Conservation (phyloP, 1,140 invertebrate species). For the Whitmania pigra region DNA sequence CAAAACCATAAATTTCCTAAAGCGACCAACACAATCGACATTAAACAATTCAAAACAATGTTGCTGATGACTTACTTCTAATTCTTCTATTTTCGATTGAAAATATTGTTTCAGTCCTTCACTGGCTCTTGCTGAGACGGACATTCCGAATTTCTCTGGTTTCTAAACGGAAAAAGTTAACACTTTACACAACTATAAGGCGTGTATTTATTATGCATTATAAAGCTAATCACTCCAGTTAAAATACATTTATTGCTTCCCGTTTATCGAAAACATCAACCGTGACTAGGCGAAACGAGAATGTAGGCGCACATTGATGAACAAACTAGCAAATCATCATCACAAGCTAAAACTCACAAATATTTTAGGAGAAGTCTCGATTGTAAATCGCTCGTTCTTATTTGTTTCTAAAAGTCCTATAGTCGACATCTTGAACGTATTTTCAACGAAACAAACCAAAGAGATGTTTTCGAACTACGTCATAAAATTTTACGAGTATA, state of each 20-base stretch:
- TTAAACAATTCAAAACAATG: neutral
- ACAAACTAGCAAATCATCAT: neutral
- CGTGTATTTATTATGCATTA: no score
- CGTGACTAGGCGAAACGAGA: neutral
- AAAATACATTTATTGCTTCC: neutral
- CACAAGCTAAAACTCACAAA: constrained; percentile 8
- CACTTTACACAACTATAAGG: no score
- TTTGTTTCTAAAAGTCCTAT: neutral
- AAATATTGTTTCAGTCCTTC: constrained; percentile 86
- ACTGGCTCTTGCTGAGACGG: constrained; percentile 30
- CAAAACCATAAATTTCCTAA: constrained; percentile 13
- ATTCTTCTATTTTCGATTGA: constrained; percentile 89
- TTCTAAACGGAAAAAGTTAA: neutral
- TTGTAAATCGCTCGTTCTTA: constrained; percentile 9
- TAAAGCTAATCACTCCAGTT: no score
- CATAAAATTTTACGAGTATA: no score
- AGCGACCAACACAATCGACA: neutral
- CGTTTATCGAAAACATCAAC: neutral
- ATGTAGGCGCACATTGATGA: no score
- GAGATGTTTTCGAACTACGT: no score
- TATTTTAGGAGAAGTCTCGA: neutral
- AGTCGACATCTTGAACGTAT: constrained; percentile 9
- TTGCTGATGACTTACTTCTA: constrained; percentile 51
- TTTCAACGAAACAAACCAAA: no score
- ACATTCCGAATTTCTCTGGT: neutral